Evolutionary conservation across 2,113 vertebrate species (phyloP), one percentile per base, ranked within the genome.

Genomic region (Lampris incognitus): DNA sequence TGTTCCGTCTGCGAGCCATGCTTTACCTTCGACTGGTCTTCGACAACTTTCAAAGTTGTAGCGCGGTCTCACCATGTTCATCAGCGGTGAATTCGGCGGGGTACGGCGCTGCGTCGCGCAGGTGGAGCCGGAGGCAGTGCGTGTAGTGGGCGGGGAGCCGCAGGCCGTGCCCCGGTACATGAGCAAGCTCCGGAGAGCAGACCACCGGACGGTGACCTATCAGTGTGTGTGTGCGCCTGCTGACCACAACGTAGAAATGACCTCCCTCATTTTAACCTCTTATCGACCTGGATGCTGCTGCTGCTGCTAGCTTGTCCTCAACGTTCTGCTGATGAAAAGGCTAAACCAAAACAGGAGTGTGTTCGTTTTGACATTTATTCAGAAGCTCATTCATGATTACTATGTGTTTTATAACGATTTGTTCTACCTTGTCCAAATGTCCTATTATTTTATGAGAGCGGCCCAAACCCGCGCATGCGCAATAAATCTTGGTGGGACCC

Each of bases 191-290:
- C 79, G 11, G 72, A 70, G 76, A 92, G 90, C 93, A 91, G 87
- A 93, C 90, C 91, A 93, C 92, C 66, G 69, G 66, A 57, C 72
- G 2, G 81, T 82, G 92, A 85, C 94, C 94, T 93, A 92, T 93
- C 92, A 85, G 72, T 72, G 85, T 85, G 9, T 6, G 54, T 9
- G 68, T 78, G 78, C 65, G 76, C 78, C 57, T 82, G 78, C 87
- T 52, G 80, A 57, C 81, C 88, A 49, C 60, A 79, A 85, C 58
- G 83, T 69, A 52, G 57, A 9, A 69, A 46, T 76, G 72, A 80
- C 76, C 86, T 73, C 83, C 74, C 79, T 69, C 13, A 61, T 72
- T 79, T 90, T 87, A 91, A 91, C 90, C 88, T 82, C 41, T 90
- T 84, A 66, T 13, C 81, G 74, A 61, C 85, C 50, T 1, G 38